These are phyloP conservation scores for Leptinotarsa lineolata DNA, from an alignment of 1,140 invertebrate species.

Conservation along the genomic window DNA sequence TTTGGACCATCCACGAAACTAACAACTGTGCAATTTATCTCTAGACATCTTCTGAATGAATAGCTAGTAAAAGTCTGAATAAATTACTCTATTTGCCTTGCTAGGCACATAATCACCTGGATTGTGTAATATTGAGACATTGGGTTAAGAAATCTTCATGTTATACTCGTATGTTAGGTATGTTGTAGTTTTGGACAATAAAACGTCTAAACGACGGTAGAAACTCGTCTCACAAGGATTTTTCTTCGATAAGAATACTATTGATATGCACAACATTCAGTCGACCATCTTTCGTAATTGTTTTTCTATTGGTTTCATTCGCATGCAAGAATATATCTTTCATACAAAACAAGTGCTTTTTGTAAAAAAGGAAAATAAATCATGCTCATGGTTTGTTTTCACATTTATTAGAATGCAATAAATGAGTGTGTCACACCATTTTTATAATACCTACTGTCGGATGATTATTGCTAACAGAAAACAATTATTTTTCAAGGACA, in stretches of 20 bases:
- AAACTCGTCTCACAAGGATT: neutral
- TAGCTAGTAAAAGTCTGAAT: neutral
- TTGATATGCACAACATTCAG: no score
- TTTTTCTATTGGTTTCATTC: no score
- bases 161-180: neutral
- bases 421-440: no score
- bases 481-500: no score
- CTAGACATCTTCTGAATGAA: neutral
- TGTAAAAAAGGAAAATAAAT: no score
- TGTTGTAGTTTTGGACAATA: neutral
- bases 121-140: neutral
- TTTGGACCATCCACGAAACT: neutral
- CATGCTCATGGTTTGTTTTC: no score
- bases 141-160: neutral
- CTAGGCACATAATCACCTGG: conserved; percentile 2
- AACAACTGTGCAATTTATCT: neutral
- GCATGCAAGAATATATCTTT: no score
- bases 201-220: neutral
- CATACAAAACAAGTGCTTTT: no score
- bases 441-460: no score
- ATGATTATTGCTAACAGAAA: no score
- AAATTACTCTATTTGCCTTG: conserved; percentile 6
- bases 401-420: no score
- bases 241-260: neutral
- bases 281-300: no score